Conservation (phyloP, 2,888 invertebrate genomes). For the Catocala fraxini region DNA sequence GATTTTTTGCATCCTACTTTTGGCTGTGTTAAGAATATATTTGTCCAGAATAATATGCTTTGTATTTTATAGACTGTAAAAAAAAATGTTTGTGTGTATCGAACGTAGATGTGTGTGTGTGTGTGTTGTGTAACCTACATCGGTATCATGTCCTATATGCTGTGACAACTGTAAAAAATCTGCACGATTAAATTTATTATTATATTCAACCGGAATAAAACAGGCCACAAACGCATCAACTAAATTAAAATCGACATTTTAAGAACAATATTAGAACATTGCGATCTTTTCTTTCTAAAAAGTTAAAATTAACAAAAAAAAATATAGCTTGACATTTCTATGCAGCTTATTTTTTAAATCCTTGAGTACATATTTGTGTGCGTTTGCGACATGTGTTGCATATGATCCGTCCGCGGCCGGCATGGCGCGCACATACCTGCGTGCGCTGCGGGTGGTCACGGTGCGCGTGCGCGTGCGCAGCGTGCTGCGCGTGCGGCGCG, state of each 20-base stretch:
- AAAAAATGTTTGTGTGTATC: neutral
- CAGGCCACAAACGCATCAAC: conserved; percentile 9
- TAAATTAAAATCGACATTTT: neutral
- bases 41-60: too few species aligned
- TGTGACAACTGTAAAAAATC: conserved; percentile 20
- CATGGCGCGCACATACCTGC: conserved; percentile 14
- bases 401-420: neutral
- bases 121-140: conserved; percentile 7
- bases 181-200: conserved; percentile 9
- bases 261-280: too few species aligned
- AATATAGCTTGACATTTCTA: too few species aligned
- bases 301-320: too few species aligned
- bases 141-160: conserved; percentile 1
- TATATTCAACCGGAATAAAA: neutral
- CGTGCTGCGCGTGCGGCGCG: conserved; percentile 42
- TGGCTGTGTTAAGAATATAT: too few species aligned
- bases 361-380: neutral
- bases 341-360: too few species aligned
- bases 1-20: too few species aligned
- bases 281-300: too few species aligned
- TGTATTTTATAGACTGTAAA: too few species aligned
- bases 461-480: conserved; percentile 53
- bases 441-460: conserved; percentile 37
- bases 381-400: neutral
- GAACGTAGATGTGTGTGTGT: neutral